These are phyloP conservation scores for Cottus gobio DNA, from an alignment of 2,113 vertebrate genomes.

Conservation along the genomic window DNA sequence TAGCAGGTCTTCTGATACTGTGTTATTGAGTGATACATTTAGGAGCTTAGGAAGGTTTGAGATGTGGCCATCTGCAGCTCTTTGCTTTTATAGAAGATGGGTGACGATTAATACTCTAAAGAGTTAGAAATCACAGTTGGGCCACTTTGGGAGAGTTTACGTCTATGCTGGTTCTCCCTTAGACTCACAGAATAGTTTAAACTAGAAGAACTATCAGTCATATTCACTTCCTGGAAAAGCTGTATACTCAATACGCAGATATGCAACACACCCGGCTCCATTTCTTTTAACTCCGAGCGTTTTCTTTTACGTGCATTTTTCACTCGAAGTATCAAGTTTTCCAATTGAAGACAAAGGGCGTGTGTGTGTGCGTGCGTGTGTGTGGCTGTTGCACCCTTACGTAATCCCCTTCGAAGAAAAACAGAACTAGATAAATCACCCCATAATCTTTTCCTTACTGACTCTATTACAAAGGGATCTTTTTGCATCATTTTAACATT, in stretches of 20 bases:
- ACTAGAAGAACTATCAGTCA: too few relatives aligned
- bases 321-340: conserved; percentile 25
- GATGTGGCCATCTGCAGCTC: conserved; percentile 46
- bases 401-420: conserved; percentile 64
- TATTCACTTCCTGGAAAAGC: conserved; percentile 9
- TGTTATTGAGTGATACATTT: conserved; percentile 16
- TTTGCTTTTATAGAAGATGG: conserved; percentile 1
- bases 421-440: conserved; percentile 30
- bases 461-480: not conserved
- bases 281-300: conserved; percentile 17
- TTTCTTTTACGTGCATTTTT: conserved; percentile 26
- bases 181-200: too few relatives aligned
- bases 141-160: not conserved
- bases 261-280: conserved; percentile 6
- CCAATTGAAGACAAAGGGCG: conserved; percentile 75
- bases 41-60: not conserved
- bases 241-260: not conserved
- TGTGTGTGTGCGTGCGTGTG: conserved; percentile 28
- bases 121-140: not conserved
- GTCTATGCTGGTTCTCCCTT: not conserved
- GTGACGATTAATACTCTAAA: conserved; percentile 4
- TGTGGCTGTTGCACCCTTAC: conserved; percentile 62
- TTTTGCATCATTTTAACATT: not conserved
- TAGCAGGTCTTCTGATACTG: not conserved
- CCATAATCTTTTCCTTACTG: conserved; percentile 19